Conservation (phyloP, 2,888 invertebrate genomes). For the Atherix ibis region DNA sequence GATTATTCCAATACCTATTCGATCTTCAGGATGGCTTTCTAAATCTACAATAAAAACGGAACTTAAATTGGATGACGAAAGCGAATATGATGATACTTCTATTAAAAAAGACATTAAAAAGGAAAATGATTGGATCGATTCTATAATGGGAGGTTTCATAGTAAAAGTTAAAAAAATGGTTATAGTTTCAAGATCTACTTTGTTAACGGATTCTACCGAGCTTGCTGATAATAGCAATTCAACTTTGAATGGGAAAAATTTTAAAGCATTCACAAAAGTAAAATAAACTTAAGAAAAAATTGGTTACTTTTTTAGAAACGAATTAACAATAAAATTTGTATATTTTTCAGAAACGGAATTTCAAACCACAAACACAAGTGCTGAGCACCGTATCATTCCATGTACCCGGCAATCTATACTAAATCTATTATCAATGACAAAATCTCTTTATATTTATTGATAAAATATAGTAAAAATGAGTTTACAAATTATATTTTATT, state of each 20-base stretch:
- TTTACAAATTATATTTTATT: too few species aligned
- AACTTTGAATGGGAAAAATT: constrained; percentile 18
- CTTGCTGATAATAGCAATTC: constrained; percentile 5
- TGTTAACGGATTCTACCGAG: too few species aligned
- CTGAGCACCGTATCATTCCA: constrained; percentile 14
- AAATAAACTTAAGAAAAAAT: too few species aligned
- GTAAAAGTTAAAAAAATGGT: constrained; percentile 18
- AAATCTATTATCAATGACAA: too few species aligned
- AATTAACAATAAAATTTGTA: too few species aligned
- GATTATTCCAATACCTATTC: not conserved
- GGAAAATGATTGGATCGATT: constrained; percentile 17
- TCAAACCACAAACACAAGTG: constrained; percentile 17
- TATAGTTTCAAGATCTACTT: constrained; percentile 11
- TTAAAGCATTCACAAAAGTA: constrained; percentile 28
- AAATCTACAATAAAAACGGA: constrained; percentile 18
- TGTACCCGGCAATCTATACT: too few species aligned
- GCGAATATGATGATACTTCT: constrained; percentile 11
- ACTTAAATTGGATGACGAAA: constrained; percentile 7
- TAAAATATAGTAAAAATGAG: too few species aligned
- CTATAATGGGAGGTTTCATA: constrained; percentile 20
- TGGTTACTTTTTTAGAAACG: too few species aligned
- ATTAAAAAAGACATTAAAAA: constrained; percentile 10
- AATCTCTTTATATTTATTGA: too few species aligned
- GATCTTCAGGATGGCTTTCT: constrained; percentile 23
- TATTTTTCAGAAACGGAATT: constrained; percentile 18